These are phyloP conservation scores for Carassius auratus DNA, from an alignment of 2,113 vertebrate genomes.

Conservation along the genomic window DNA sequence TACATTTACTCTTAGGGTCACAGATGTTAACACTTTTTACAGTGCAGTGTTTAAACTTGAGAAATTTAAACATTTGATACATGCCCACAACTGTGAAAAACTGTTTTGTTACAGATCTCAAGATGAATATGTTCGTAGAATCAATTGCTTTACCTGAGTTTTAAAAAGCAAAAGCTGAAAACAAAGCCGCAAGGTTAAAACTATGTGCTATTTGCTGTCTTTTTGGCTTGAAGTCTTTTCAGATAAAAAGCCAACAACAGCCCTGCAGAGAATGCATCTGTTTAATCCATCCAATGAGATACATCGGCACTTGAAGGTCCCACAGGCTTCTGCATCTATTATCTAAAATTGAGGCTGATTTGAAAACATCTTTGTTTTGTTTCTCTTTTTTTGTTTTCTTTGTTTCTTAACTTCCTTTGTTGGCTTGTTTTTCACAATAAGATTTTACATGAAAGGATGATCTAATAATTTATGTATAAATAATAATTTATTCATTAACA, in stretches of 20 bases:
- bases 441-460: neutral
- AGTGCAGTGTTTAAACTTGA: neutral
- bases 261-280: slow-evolving; percentile 23
- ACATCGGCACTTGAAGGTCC: neutral
- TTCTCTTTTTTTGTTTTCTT: neutral
- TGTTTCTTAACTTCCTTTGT: neutral
- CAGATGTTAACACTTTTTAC: neutral
- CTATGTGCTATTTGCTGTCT: slow-evolving; percentile 1
- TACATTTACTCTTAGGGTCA: neutral
- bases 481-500: neutral
- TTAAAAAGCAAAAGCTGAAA: neutral
- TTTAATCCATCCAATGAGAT: slow-evolving; percentile 26
- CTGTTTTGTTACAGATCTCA: neutral
- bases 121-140: neutral
- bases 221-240: slow-evolving; percentile 22
- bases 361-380: slow-evolving; percentile 14
- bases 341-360: slow-evolving; percentile 19
- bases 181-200: slow-evolving; percentile 12
- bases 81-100: neutral
- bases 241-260: slow-evolving; percentile 3
- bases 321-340: slow-evolving; percentile 10
- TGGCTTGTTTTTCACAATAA: neutral
- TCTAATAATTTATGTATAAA: no score
- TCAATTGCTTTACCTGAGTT: slow-evolving; percentile 3
- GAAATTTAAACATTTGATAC: neutral